Base-by-base conservation (phyloP, 2,113 vertebrate genomes). In the Psittacara wagleri region DNA sequence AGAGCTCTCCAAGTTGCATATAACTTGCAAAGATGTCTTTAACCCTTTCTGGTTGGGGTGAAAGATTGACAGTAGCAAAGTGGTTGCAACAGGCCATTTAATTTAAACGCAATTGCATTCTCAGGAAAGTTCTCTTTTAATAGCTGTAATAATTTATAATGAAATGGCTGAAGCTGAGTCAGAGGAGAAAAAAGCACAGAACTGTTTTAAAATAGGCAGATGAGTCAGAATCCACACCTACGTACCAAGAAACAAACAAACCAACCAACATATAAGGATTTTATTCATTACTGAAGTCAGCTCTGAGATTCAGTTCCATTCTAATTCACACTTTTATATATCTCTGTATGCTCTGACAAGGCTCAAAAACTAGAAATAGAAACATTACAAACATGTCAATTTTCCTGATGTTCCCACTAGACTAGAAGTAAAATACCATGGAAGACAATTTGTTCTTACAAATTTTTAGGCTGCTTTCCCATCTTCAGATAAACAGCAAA, bases 161-260 rank as follows among this genome's bases (percentile, higher is more conserved):
- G 37, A 94, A 95, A 88, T 54, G 25, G 75, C 11, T 90, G 81
- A 73, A 75, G 68, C 41, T 82, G 86, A 91, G 73, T 88, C 67
- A 96, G 63, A 90, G 29, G 17, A 76, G 19, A 66, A 61, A 73
- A 88, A 86, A 63, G 64, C 5, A 9, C 17, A 86, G 55, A 95
- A 59, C 10, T 49, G 35, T 82, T 96, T 92, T 89, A 96, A 95
- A 95, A 96, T 57, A 90, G 83, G 61, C 39, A 59, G 63, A 55
- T 89, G 93, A 88, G 79, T 94, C 91, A 96, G 77, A n/a, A 44
- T 35, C 70, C 63, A 79, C 72, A 88, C 62, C 91, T 93, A 92
- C 16, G 0, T 49, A 63, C 35, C 39, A 84, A 81, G 85, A 90
- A 95, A 94, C 83, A 95, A 95, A 94, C 68, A 92, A 61, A 89